phyloP scores from a whole-genome alignment of 2,113 vertebrate genomes.

The Brachypodius melanocephalos region DNA sequence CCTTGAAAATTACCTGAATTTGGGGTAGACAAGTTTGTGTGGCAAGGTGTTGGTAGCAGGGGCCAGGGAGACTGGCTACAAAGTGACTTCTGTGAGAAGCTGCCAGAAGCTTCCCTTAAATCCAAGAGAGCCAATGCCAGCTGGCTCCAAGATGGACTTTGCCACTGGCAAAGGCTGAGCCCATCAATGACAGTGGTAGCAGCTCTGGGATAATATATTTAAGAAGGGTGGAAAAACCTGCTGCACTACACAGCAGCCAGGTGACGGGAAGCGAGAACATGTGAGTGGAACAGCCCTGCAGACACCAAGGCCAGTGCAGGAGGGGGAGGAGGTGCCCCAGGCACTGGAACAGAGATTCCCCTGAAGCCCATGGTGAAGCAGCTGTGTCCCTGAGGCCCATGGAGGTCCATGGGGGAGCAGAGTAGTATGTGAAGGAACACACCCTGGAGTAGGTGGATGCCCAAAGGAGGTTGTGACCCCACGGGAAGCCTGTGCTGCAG shows the following conservation, averaged over 20 bases:
- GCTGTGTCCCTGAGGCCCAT: neutral
- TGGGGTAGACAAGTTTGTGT: neutral
- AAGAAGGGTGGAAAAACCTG: neutral
- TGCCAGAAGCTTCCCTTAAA: neutral
- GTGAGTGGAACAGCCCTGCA: neutral
- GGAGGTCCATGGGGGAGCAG: neutral
- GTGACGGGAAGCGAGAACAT: neutral
- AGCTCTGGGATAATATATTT: neutral
- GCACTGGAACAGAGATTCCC: neutral
- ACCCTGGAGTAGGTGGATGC: neutral
- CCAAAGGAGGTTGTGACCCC: neutral
- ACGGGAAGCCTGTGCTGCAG: neutral
- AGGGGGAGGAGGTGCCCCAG: neutral
- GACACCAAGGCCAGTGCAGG: neutral
- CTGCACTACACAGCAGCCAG: neutral
- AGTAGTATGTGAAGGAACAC: neutral
- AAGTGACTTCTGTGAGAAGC: neutral
- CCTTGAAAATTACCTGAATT: neutral
- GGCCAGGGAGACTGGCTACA: neutral
- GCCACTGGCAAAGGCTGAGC: neutral
- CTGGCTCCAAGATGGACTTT: neutral
- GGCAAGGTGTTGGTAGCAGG: neutral
- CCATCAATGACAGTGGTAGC: rapidly evolving
- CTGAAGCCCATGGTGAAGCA: neutral
- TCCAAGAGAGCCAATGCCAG: neutral